phyloP scores from a whole-genome alignment of 2,888 invertebrate species.

The Drosophila borborema region DNA sequence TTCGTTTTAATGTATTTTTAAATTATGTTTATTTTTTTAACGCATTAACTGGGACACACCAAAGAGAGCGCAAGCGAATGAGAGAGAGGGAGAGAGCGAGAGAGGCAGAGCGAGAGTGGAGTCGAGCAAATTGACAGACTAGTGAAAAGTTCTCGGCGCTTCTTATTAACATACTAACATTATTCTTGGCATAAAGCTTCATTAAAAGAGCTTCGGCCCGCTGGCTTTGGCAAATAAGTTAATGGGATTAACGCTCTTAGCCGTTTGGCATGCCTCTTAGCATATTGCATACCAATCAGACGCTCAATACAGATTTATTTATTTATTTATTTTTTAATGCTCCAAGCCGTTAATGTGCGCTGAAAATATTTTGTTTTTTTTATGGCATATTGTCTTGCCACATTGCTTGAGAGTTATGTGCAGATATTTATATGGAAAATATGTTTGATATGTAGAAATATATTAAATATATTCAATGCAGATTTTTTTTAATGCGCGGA shows the following conservation, averaged over 20 bases:
- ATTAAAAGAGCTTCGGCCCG: constrained; percentile 20
- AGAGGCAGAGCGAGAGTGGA: too few species aligned
- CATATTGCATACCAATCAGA: constrained; percentile 11
- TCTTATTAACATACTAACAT: constrained; percentile 31
- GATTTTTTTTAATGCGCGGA: too few species aligned
- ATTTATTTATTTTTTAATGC: neutral
- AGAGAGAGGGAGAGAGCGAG: neutral
- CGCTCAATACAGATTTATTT: neutral
- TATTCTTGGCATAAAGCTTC: constrained; percentile 21
- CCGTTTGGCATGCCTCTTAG: constrained; percentile 5
- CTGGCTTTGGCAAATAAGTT: constrained; percentile 20
- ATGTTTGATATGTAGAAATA: too few species aligned
- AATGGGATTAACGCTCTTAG: constrained; percentile 29
- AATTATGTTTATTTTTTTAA: constrained; percentile 75
- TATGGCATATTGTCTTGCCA: neutral
- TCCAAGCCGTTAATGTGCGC: neutral
- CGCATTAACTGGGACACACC: constrained; percentile 42
- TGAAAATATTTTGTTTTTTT: neutral
- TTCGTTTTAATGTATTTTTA: constrained; percentile 78
- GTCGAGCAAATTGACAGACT: constrained; percentile 12
- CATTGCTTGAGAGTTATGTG: neutral
- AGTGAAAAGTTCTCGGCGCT: constrained; percentile 27
- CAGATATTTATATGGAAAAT: too few species aligned
- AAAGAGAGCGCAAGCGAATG: neutral
- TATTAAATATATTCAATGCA: too few species aligned